Evolutionary conservation across 2,113 vertebrate species (phyloP), one percentile per base, ranked within the genome.

Genomic region (Stegastes partitus): DNA sequence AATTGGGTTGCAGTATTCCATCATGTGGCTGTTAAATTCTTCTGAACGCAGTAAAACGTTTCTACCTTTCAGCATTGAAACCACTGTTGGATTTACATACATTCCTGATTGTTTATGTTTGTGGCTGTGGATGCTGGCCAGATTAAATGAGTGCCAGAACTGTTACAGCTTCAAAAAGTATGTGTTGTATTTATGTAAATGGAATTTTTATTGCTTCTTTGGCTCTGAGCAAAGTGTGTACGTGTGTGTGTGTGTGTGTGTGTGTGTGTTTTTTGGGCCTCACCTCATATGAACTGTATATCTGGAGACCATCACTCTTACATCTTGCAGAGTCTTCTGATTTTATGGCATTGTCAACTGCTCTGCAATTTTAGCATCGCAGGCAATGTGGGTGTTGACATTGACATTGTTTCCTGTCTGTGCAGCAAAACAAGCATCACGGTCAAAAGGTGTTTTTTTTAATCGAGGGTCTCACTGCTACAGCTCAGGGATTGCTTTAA

Each of bases 401-500:
- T 11, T 54, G 57, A 63, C 53, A 37, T 62, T 37, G 55, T 54
- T 71, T 44, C 0, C 25, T 59, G 53, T 59, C 59, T 26, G 45
- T 7, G 0, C 25, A 55, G 54, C 59, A 49, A 45, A 28, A 47
- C 47, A 0, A 59, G 14, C 11, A 3, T n/a, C 1, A 51, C 22
- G 59, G n/a, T 44, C 26, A 39, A 56, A 47, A 61, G 61, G 54
- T 21, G n/a, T 34, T n/a, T 5, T 67, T 47, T 67, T 47, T 68
- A 19, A 49, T 55, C 19, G 71, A 51, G 37, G 21, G 28, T 64
- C 42, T 47, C 12, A n/a, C 3, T 25, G 61, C 58, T 26, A 50
- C 47, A 18, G 25, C 19, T 61, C 54, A 54, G 57, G 34, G 51
- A n/a, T 72, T 47, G 68, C 14, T 26, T 50, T 25, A 68, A 50